Evolutionary conservation across 1,140 invertebrate species (phyloP), one percentile per base, ranked within the genome.

Genomic region (Oryctes rhinoceros): DNA sequence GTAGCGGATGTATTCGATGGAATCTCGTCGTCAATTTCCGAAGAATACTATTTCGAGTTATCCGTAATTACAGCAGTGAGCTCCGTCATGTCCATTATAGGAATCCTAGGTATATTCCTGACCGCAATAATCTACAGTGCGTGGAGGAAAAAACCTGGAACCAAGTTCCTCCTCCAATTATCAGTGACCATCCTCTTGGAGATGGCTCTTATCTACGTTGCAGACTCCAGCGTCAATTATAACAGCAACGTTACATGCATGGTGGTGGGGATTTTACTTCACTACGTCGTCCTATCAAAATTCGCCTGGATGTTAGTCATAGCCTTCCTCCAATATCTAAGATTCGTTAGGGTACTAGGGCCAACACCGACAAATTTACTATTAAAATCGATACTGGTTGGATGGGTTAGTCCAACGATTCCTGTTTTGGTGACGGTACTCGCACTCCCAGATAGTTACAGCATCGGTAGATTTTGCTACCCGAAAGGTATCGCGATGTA

Each of bases 231-330:
- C 0, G 20, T 81, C 9, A 84, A 81, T 35, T 30, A 71, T 24
- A 4, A 71, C 11, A 24, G 10, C 24, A 84, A 78, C 35, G 81
- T 79, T 75, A 82, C 80, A 0, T 92, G 91, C 80, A 87, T 90
- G 37, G 81, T 87, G 30, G 81, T 91, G 20, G 92, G 92, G 5
- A 89, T 89, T 15, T 53, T 90, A 37, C 81, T 92, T 62, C 92
- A 93, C 82, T 93, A 92, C 84, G 88, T 91, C 4, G 88, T 92
- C 35, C 83, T 92, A 48, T 87, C 91, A 15, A 89, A 91, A 81
- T 93, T 93, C 85, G 88, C 88, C 84, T 93, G 92, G 92, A 92
- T 92, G 91, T 84, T 92, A 48, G 88, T 92, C 74, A 90, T 91
- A 18, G 91, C 91, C n/a, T 85, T 90, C 67, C 85, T 92, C 59